phyloP scores from a whole-genome alignment of 2,888 invertebrate species.

The Cheilosia pagana region DNA sequence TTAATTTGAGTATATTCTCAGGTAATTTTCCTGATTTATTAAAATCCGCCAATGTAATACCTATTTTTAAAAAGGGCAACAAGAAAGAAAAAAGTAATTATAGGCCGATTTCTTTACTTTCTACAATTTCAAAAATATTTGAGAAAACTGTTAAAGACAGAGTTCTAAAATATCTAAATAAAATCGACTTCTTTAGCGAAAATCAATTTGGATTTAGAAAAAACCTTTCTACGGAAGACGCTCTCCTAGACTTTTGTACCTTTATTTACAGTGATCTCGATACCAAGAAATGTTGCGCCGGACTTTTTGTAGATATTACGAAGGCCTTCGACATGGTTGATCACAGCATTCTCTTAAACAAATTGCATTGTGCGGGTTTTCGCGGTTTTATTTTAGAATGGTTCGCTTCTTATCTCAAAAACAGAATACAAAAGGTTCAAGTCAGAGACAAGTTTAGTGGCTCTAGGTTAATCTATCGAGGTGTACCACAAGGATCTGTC shows the following conservation, averaged over 20 bases:
- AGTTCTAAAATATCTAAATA: too few relatives aligned
- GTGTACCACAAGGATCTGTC: too few relatives aligned
- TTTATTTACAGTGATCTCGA: not conserved
- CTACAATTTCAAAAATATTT: too few relatives aligned
- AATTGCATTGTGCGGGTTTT: too few relatives aligned
- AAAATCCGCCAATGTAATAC: constrained; percentile 9
- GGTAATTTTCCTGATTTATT: not conserved
- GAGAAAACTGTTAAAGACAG: too few relatives aligned
- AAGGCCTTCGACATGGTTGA: not conserved
- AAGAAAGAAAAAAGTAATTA: constrained; percentile 14
- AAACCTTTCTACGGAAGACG: not conserved
- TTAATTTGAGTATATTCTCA: constrained; percentile 14
- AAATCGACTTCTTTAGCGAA: too few relatives aligned
- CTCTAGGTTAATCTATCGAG: too few relatives aligned
- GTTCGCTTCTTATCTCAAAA: too few relatives aligned
- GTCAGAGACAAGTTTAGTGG: too few relatives aligned
- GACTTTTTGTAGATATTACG: not conserved
- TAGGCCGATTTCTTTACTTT: constrained; percentile 25
- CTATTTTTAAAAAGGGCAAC: constrained; percentile 9
- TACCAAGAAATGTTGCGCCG: not conserved
- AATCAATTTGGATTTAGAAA: not conserved
- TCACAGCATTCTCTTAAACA: not conserved
- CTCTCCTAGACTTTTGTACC: not conserved
- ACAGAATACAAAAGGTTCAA: too few relatives aligned
- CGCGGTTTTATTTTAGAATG: too few relatives aligned